Conservation (phyloP, 1,140 invertebrate genomes). For the Phortica variegata region DNA sequence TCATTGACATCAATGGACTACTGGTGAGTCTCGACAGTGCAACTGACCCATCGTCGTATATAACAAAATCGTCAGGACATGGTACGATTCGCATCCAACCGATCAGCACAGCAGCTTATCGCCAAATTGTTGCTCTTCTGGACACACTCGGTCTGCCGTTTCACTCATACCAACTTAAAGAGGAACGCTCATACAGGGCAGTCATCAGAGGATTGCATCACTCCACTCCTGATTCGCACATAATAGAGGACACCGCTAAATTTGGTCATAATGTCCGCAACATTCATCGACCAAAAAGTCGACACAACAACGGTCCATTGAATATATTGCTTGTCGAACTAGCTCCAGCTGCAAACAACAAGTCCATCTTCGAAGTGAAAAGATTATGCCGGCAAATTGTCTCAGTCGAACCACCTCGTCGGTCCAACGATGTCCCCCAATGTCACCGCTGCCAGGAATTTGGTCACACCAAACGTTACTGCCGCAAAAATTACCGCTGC, state of each 20-base stretch:
- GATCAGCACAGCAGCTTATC: too few relatives aligned
- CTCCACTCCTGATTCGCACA: background rate
- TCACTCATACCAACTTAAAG: too few relatives aligned
- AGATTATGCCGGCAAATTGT: background rate
- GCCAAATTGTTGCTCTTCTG: too few relatives aligned
- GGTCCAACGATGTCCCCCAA: conserved; percentile 1
- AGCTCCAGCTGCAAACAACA: conserved; percentile 1
- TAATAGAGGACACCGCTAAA: too few relatives aligned
- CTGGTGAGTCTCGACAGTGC: too few relatives aligned
- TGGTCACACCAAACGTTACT: conserved; percentile 9
- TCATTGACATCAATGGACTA: too few relatives aligned
- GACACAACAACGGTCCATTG: background rate
- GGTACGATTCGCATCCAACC: too few relatives aligned
- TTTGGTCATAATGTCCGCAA: too few relatives aligned
- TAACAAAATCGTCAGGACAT: too few relatives aligned
- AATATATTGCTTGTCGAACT: background rate
- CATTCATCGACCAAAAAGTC: too few relatives aligned
- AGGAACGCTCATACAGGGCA: background rate
- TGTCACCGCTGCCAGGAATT: conserved; percentile 6
- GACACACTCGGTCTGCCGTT: too few relatives aligned
- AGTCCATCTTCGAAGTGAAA: conserved; percentile 1
- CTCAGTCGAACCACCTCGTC: background rate
- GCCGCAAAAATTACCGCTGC: conserved; percentile 3
- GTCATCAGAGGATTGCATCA: background rate
- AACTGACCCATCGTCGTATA: too few relatives aligned